Evolutionary conservation across 2,888 invertebrate species (phyloP).

Genomic region (Hedya salicella): DNA sequence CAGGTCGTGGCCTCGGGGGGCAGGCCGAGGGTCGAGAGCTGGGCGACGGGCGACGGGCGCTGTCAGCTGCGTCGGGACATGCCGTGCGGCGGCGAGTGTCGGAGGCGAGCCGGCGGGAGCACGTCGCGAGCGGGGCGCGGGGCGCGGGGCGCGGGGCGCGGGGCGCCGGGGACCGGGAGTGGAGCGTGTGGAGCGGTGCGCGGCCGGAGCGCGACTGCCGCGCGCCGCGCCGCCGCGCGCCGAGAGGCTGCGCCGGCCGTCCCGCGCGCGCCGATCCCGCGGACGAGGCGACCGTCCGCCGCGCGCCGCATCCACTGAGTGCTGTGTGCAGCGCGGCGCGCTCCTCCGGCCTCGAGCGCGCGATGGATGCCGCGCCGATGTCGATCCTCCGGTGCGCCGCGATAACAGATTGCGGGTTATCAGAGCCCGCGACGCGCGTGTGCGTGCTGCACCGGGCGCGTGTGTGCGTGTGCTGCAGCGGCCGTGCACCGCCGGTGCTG

Average conservation of each 20-base stretch:
- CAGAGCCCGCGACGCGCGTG: conserved; percentile 22
- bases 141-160: conserved; percentile 38
- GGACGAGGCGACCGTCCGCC: background rate
- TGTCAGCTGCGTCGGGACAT: conserved; percentile 35
- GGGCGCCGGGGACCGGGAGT: conserved; percentile 28
- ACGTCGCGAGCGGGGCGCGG: background rate
- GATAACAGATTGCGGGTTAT: conserved; percentile 38
- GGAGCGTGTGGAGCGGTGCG: conserved; percentile 18
- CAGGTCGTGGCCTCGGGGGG: background rate
- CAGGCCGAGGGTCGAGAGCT: background rate
- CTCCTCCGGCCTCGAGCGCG: conserved; percentile 4
- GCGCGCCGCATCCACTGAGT: background rate
- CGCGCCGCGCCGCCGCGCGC: conserved; percentile 28
- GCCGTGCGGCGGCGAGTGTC: conserved; percentile 27
- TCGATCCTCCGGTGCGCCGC: background rate
- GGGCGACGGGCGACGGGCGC: conserved; percentile 7
- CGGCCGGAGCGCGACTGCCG: conserved; percentile 36
- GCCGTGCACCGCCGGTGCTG: conserved; percentile 3
- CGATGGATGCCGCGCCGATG: conserved; percentile 15
- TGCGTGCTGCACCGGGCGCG: conserved; percentile 6
- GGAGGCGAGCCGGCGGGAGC: conserved; percentile 13
- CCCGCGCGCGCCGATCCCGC: conserved; percentile 11
- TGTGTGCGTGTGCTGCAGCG: conserved; percentile 14
- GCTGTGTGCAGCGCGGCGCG: background rate
- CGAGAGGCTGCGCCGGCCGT: conserved; percentile 34